These are phyloP conservation scores for Drosophila fulvimacula DNA, from an alignment of 2,888 invertebrate species.

Conservation along the genomic window DNA sequence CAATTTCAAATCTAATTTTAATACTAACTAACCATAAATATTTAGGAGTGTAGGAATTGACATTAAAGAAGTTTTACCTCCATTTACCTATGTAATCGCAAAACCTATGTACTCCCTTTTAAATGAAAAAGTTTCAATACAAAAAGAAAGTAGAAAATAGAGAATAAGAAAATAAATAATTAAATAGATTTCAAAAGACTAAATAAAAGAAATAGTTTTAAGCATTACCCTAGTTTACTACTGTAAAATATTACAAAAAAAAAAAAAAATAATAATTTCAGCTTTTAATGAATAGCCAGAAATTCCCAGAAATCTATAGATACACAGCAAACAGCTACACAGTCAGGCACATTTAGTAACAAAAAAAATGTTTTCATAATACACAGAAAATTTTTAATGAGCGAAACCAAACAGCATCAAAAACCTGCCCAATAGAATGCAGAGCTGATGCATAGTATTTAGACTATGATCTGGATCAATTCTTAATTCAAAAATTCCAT, in stretches of 20 bases:
- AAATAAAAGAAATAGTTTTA: too few relatives aligned
- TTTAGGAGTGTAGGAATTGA: too few relatives aligned
- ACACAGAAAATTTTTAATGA: not conserved
- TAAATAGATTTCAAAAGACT: too few relatives aligned
- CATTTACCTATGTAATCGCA: not conserved
- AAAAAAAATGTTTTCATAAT: not conserved
- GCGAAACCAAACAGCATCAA: not conserved
- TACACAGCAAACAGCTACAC: not conserved
- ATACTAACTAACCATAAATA: too few relatives aligned
- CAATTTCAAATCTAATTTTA: too few relatives aligned
- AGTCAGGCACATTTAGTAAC: not conserved
- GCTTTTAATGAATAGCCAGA: too few relatives aligned
- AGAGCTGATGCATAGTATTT: not conserved
- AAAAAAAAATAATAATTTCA: too few relatives aligned
- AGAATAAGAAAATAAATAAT: too few relatives aligned
- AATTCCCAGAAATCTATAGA: not conserved
- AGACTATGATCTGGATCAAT: conserved; percentile 14
- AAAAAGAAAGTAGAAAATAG: too few relatives aligned
- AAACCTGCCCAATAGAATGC: not conserved
- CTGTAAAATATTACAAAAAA: too few relatives aligned
- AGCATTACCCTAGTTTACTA: too few relatives aligned
- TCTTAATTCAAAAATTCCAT: conserved; percentile 29
- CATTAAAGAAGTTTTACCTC: not conserved
- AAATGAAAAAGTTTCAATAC: not conserved
- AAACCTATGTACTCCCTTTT: not conserved